Evolutionary conservation across 2,888 invertebrate genomes (phyloP).

Genomic region (Smittia aterrima): DNA sequence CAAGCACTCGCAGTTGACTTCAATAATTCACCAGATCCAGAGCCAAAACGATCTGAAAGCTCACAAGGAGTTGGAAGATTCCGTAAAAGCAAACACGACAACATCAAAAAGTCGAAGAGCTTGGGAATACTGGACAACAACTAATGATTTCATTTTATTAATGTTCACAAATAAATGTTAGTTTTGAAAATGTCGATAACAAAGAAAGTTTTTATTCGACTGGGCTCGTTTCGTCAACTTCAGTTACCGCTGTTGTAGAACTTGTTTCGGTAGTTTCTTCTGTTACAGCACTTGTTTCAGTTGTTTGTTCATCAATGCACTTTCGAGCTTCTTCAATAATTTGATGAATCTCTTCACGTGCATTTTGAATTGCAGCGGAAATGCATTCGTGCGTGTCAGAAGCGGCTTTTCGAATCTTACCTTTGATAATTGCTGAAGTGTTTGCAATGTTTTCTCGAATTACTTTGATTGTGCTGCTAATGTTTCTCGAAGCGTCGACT

Average conservation of each 20-base stretch:
- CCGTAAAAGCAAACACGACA: slow-evolving; percentile 19
- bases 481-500: neutral
- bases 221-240: no score
- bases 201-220: no score
- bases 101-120: slow-evolving; percentile 26
- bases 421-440: neutral
- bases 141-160: no score
- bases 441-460: neutral
- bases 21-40: neutral
- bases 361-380: neutral
- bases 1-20: slow-evolving; percentile 69
- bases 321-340: neutral
- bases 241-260: neutral
- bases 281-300: neutral
- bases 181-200: no score
- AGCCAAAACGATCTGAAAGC: neutral
- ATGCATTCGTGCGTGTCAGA: neutral
- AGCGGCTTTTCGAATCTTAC: neutral
- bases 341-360: neutral
- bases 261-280: no score
- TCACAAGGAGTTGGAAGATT: neutral
- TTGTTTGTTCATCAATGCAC: neutral
- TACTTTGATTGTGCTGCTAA: neutral
- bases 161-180: no score
- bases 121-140: slow-evolving; percentile 20